These are phyloP conservation scores for Sorex fumeus DNA, from an alignment of 2,113 vertebrate genomes.

Conservation along the genomic window DNA sequence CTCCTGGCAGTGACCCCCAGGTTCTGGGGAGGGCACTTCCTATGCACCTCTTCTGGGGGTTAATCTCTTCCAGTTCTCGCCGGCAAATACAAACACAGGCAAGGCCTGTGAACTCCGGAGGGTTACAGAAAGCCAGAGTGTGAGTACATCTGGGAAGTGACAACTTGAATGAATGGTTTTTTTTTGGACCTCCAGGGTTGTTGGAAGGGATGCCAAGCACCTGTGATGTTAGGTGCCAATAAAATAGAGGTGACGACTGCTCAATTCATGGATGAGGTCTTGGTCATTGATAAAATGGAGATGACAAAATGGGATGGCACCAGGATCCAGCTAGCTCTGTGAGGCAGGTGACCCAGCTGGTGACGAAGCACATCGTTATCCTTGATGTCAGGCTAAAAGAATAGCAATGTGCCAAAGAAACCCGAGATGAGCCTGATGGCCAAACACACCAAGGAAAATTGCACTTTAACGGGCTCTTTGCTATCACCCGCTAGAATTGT, in stretches of 20 bases:
- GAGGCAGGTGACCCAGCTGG: neutral
- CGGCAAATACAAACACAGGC: neutral
- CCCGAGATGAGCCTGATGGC: neutral
- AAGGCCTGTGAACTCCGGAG: neutral
- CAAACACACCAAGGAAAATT: neutral
- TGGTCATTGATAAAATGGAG: neutral
- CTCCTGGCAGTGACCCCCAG: neutral
- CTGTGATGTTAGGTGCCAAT: neutral
- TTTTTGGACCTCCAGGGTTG: neutral
- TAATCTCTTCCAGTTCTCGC: neutral
- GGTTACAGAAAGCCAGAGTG: neutral
- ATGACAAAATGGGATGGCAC: neutral
- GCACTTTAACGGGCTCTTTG: neutral
- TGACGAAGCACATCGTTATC: neutral
- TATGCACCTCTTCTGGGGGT: neutral
- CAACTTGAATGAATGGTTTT: neutral
- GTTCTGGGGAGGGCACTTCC: neutral
- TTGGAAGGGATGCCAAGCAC: neutral
- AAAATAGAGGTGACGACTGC: neutral
- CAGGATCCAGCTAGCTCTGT: neutral
- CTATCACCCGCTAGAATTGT: slow-evolving; percentile 5
- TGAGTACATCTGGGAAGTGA: neutral
- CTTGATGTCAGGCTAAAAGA: neutral
- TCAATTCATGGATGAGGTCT: neutral
- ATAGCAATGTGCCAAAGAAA: neutral